Conservation (phyloP, 64 coral and sea anemone species). For the Astreopora myriophthalma region DNA sequence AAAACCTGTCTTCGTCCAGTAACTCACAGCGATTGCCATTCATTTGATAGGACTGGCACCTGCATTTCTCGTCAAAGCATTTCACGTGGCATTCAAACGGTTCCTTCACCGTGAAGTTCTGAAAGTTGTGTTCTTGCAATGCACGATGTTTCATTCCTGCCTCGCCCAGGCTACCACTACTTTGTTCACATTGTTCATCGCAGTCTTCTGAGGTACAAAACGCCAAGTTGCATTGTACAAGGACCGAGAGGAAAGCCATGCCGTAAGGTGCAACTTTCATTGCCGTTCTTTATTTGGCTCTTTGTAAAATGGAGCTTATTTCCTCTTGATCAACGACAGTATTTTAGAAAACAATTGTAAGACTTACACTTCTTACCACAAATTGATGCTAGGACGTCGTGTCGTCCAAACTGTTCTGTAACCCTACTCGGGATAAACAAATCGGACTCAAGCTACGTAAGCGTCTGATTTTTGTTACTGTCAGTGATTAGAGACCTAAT, state of each 20-base stretch:
- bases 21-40: neutral
- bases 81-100: neutral
- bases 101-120: neutral
- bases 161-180: neutral
- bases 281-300: neutral
- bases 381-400: too few relatives aligned
- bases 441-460: too few relatives aligned
- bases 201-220: neutral
- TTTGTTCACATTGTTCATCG: neutral
- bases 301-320: neutral
- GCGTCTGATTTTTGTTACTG: too few relatives aligned
- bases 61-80: neutral
- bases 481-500: too few relatives aligned
- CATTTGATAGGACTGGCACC: neutral
- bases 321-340: neutral
- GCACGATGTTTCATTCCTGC: neutral
- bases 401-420: too few relatives aligned
- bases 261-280: neutral
- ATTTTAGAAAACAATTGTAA: too few relatives aligned
- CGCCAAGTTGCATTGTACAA: neutral
- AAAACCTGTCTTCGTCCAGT: slow-evolving; percentile 37
- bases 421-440: too few relatives aligned
- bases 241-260: neutral
- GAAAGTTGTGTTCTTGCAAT: neutral
- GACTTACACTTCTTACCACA: too few relatives aligned